Conservation (phyloP, 2,113 vertebrate genomes). For the Paradoxurus hermaphroditus region DNA sequence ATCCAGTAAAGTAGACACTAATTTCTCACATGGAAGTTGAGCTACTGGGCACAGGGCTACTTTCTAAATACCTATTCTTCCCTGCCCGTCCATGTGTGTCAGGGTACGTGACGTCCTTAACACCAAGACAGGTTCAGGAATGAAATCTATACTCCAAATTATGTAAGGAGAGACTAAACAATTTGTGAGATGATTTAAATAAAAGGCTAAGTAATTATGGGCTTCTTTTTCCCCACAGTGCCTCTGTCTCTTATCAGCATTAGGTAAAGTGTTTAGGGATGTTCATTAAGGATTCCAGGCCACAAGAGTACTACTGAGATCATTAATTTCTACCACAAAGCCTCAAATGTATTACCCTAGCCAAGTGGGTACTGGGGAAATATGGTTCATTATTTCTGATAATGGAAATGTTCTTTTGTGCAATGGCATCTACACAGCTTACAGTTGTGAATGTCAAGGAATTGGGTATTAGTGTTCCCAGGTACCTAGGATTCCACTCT, state of each 20-base stretch:
- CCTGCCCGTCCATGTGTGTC: neutral
- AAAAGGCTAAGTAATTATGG: constrained; percentile 32
- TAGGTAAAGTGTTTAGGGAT: constrained; percentile 31
- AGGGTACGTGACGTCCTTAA: neutral
- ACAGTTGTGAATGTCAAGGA: neutral
- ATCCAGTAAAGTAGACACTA: constrained; percentile 51
- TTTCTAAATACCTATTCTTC: neutral
- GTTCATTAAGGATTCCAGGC: constrained; percentile 45
- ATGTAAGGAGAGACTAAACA: constrained; percentile 15
- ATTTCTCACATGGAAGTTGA: constrained; percentile 28
- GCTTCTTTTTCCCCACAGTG: neutral
- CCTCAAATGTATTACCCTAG: constrained; percentile 3
- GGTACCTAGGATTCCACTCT: neutral
- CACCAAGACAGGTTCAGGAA: neutral
- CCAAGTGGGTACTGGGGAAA: constrained; percentile 28
- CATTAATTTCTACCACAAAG: constrained; percentile 39
- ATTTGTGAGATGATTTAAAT: constrained; percentile 48
- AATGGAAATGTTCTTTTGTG: constrained; percentile 2
- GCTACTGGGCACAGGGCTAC: neutral
- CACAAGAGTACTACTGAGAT: neutral
- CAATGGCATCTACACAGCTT: neutral
- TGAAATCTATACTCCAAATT: neutral
- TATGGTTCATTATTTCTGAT: constrained; percentile 57
- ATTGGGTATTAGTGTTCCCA: neutral
- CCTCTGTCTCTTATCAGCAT: neutral